Evolutionary conservation across 2,113 vertebrate species (phyloP), one percentile per base, ranked within the genome.

Genomic region (Misgurnus anguillicaudatus): DNA sequence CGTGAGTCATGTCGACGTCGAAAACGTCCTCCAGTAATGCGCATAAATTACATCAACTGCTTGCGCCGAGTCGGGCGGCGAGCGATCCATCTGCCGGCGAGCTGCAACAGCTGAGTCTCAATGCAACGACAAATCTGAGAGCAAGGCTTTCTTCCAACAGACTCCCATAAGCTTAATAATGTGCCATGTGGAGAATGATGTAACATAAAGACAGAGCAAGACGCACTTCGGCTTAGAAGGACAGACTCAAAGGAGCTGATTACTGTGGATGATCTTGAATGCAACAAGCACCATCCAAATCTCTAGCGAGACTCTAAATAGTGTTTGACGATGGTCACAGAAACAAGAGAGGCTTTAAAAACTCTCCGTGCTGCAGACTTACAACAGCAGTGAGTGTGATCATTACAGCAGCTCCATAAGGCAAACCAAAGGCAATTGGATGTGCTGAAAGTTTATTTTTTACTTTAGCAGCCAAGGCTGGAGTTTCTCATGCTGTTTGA

Each of bases 201-300:
- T 90, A 92, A 92, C 86, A 89, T 83, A 89, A 87, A 91, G 89
- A 91, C 89, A 92, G 84, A 87, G 78, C 67, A 87, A 90, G 85
- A 89, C 87, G 87, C 88, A 85, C 84, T 84, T 81, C 84, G 85
- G 89, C 85, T 88, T 85, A 82, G 85, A 81, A 82, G 80, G 57
- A 84, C 78, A 74, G 85, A 89, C 90, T 92, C 89, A 89, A 88
- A 89, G 90, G 88, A 87, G 87, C 85, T 89, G 90, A 93, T 92
- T 92, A 91, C 85, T 84, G 87, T 89, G 87, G 89, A 92, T 92
- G 89, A 92, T 91, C 89, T 84, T 85, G 85, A 91, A 92, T 87
- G 86, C 88, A 90, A 91, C 87, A 89, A 89, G 87, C 88, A 87
- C 83, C 84, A 83, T 83, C 75, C 85, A 89, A 88, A 85, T 92